Evolutionary conservation across 2,797 vertebrate genomes (phyloP), one percentile per base, ranked within the genome.

Genomic region (Sebastes kiyomatsui): DNA sequence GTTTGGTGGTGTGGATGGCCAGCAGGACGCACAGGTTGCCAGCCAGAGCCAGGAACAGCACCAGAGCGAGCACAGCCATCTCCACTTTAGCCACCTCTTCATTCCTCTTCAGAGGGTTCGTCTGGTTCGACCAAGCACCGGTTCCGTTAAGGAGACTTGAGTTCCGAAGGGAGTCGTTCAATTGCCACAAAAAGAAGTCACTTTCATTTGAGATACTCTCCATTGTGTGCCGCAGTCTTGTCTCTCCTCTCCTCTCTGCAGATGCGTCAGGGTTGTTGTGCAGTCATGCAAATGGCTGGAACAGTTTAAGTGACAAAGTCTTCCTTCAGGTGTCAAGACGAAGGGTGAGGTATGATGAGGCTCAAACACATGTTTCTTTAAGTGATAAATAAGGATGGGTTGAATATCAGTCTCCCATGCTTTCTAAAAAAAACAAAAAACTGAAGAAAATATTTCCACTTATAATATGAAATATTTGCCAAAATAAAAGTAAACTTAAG

Each of bases 11-110:
- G 94, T 95, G 97, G 94, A 98, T 96, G 60, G 97, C 97, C 83
- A 98, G 94, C 64, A 98, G 94, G 85, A 99, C 98, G 46, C 97
- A 98, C 84, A 96, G 90, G 90, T 99, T 99, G 72, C 98, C 98
- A 0, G 94, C 94, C 85, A 99, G 94, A 49, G 97, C 97, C 35
- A 98, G 93, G 76, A 98, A 88, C 18, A 99, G 95, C 79, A 98
- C 96, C 88, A 98, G 89, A 52, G 96, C 96, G 42, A 99, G 96
- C 33, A 99, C 97, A 0, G 96, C 95, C 93, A 99, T 97, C 93
- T 99, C 98, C 93, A 98, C 96, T 82, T 97, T 98, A 59, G 98
- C 98, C 92, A 98, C 95, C 72, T 97, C 96, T 87, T 98, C 97
- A 33, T 99, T 96, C 85, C 98, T 94, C 85, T 94, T 96, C 69